Evolutionary conservation across 2,113 vertebrate species (phyloP), one percentile per base, ranked within the genome.

Genomic region (Triplophysa dalaica): DNA sequence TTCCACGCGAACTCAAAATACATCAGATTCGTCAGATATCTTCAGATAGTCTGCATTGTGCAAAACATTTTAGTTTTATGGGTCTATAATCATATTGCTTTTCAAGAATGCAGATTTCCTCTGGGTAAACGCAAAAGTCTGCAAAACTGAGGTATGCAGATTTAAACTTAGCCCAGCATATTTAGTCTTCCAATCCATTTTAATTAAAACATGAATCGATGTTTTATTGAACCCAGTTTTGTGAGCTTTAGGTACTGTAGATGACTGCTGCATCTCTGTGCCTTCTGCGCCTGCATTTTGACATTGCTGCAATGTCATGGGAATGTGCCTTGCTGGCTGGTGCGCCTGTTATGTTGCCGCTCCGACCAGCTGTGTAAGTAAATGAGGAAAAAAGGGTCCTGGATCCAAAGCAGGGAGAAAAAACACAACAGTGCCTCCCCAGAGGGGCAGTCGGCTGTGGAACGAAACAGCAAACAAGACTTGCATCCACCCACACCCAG

Each of bases 221-320:
- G 4, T 56, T 56, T 19, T 5, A 33, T 16, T 3, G 38, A 74
- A 10, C 11, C 33, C 16, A 22, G 21, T 45, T 48, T 29, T 45
- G 16, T 2, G n/a, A 24, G 33, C 43, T 33, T 74, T 62, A 7
- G 14, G 21, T 52, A 16, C 6, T 52, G 21, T 64, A 19, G 9
- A 62, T 54, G 43, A 29, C 29, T 29, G 26, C 17, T 77, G 43
- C 43, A 26, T 33, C 41, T 75, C 17, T 50, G 4, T 48, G 11
- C 17, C 54, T 11, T 9, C 74, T 21, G 61, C 45, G 8, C 82
- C 83, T 86, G 62, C 87, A 86, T 52, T 24, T 81, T 73, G 87
- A 84, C 89, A 88, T 89, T 83, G 87, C 90, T 87, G 48, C 88
- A 90, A 85, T 89, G 87, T 90, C 89, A 88, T 26, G 83, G 81